Percentiles rank a stretch among this genome's conserved stretches.
These are phyloP conservation scores for Helicoverpa assulta DNA, from an alignment of 2,888 invertebrate genomes.

Conservation along the genomic window DNA sequence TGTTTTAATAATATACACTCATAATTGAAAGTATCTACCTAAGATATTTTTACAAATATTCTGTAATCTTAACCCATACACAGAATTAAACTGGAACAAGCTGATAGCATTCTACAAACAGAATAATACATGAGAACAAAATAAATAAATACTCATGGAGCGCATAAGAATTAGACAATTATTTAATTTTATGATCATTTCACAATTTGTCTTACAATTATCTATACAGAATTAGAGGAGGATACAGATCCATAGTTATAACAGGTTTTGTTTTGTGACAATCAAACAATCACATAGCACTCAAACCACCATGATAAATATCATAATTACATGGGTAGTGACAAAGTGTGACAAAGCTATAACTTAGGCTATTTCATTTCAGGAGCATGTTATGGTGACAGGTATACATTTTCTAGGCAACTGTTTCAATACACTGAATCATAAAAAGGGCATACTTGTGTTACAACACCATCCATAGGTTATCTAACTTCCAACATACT, in stretches of 20 bases:
- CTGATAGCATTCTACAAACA: conserved; percentile 72
- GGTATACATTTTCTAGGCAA: conserved; percentile 62
- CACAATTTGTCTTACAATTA: conserved; percentile 64
- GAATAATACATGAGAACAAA: conserved; percentile 62
- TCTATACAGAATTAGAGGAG: conserved; percentile 67
- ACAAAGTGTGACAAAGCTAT: conserved; percentile 70
- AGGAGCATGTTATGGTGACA: conserved; percentile 66
- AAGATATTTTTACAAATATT: conserved; percentile 78
- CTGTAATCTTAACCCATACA: conserved; percentile 72
- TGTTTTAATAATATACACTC: conserved; percentile 84
- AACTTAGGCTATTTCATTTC: conserved; percentile 56
- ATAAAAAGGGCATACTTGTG: conserved; percentile 75
- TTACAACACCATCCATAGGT: conserved; percentile 80
- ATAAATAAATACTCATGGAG: conserved; percentile 70
- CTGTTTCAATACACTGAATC: conserved; percentile 77
- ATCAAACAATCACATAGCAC: conserved; percentile 72
- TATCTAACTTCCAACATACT: conserved; percentile 79
- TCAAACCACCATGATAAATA: conserved; percentile 70
- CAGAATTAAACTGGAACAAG: conserved; percentile 74
- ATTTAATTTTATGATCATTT: conserved; percentile 58
- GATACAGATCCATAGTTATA: conserved; percentile 77
- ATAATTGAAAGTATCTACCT: conserved; percentile 82
- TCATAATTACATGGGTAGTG: conserved; percentile 52
- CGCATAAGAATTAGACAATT: conserved; percentile 47
- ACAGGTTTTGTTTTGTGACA: conserved; percentile 79